Evolutionary conservation across 2,113 vertebrate genomes (phyloP).

Genomic region (Lontra canadensis): DNA sequence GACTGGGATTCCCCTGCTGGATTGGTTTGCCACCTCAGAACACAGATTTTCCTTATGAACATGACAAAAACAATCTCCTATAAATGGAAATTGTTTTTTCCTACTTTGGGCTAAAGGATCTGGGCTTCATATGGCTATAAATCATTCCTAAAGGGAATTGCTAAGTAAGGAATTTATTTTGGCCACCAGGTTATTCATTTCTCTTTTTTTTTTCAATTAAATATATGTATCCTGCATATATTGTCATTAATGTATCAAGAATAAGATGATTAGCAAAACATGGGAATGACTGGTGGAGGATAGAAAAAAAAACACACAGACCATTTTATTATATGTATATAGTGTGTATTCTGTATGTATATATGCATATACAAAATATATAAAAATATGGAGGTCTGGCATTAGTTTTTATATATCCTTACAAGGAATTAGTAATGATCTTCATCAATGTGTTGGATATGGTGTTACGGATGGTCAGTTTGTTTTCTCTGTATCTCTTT

Average conservation of each 20-base stretch:
- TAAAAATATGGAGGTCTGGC: neutral
- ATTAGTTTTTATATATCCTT: neutral
- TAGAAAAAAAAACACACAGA: neutral
- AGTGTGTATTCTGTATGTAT: neutral
- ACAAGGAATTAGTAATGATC: neutral
- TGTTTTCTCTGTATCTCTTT: neutral
- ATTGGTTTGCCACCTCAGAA: too few relatives aligned
- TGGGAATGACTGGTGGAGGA: neutral
- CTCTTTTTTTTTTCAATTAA: neutral
- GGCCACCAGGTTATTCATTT: neutral
- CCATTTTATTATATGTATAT: neutral
- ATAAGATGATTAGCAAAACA: neutral
- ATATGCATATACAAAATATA: neutral
- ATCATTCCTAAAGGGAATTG: neutral
- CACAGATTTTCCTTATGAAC: too few relatives aligned
- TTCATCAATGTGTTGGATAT: neutral
- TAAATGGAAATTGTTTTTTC: neutral
- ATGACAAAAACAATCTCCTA: neutral
- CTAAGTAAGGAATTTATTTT: neutral
- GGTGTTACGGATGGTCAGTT: neutral
- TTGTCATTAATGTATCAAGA: neutral
- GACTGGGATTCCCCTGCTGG: too few relatives aligned
- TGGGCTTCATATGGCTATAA: neutral
- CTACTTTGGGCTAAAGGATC: neutral
- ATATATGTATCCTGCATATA: neutral